Base-by-base conservation (phyloP, 2,888 invertebrate genomes). In the Drosophila maculinotata region DNA sequence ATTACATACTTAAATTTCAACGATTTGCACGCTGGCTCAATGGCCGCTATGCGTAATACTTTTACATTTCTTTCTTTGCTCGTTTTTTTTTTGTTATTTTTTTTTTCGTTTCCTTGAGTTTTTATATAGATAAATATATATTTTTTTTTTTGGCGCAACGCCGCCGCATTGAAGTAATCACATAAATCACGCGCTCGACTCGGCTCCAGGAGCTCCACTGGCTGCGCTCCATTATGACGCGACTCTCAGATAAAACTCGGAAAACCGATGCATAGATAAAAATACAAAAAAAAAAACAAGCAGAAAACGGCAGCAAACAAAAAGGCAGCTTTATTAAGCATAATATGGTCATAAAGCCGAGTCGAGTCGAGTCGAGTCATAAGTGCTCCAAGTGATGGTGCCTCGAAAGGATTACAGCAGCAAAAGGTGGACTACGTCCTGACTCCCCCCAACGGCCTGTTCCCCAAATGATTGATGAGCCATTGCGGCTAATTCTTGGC, bases 81-180 rank as follows among this genome's bases (percentile, higher is more conserved):
- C 14, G n/a, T n/a, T 28, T 23, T 54, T 35, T 54, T 38, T 35
- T 25, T 44, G 45, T 41, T 14, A 10, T 12, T 31, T 42, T 42
- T 36, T 58, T 49, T 53, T 38, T 45, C 41, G 26, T 36, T 51
- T 35, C 15, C 15, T 39, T 10, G 9, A 33, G 12, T 38, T 49
- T 9, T 59, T 9, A n/a, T n/a, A n/a, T 25, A 3, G 15, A n/a
- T 52, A 14, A 51, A 20, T 51, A 15, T 33, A 6, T 39, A 44
- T 41, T 57, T 72, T 44, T 49, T 70, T 69, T 75, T 79, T 87
- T 82, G 79, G 76, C 76, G 79, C 82, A 88, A 87, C 86, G 84
- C 80, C 88, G 87, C 86, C 89, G 88, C 88, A 88, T 86, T 87
- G 88, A 88, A 88, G 88, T 87, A 87, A 87, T 88, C 87, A 74